Evolutionary conservation across 2,888 invertebrate species (phyloP).

Genomic region (Ochlodes sylvanus): DNA sequence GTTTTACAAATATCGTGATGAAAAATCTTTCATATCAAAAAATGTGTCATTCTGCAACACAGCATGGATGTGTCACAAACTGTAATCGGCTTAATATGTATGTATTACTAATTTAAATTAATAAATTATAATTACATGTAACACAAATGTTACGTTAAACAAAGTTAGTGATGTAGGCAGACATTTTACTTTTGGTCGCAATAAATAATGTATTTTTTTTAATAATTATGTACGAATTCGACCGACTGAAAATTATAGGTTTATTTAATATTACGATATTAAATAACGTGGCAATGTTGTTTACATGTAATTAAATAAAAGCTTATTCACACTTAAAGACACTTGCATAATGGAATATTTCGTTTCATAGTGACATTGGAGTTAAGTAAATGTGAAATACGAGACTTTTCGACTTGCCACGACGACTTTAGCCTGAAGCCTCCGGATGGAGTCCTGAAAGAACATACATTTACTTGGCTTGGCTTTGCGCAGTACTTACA

Average conservation of each 20-base stretch:
- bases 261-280: too few relatives aligned
- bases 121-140: neutral
- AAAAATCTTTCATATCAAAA: neutral
- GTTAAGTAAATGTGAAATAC: conserved; percentile 38
- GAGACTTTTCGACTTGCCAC: conserved; percentile 68
- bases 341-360: neutral
- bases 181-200: too few relatives aligned
- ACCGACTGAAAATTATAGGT: too few relatives aligned
- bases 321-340: too few relatives aligned
- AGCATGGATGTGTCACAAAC: conserved; percentile 28
- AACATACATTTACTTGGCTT: conserved; percentile 70
- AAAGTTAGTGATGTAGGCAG: too few relatives aligned
- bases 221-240: too few relatives aligned
- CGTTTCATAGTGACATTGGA: neutral
- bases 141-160: too few relatives aligned
- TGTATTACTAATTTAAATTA: neutral
- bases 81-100: neutral
- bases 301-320: too few relatives aligned
- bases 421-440: conserved; percentile 68
- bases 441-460: conserved; percentile 65
- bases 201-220: too few relatives aligned
- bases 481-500: conserved; percentile 72
- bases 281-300: too few relatives aligned
- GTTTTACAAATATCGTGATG: conserved; percentile 23
- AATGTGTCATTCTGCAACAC: conserved; percentile 1